Evolutionary conservation across 2,113 vertebrate genomes (phyloP), one percentile per base, ranked within the genome.

Genomic region (Labeo rohita): DNA sequence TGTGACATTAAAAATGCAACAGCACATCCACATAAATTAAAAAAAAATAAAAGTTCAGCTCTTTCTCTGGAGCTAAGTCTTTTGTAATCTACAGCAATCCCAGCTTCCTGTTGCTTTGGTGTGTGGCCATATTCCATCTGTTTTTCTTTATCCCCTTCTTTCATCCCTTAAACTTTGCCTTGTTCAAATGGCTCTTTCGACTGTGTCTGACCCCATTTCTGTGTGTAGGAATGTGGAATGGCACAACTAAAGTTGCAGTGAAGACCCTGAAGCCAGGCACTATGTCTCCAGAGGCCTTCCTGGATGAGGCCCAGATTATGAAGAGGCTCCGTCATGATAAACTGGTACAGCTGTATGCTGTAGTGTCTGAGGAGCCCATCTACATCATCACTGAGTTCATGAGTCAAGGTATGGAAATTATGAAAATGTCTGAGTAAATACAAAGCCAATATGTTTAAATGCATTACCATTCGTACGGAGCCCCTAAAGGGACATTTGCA

Each of bases 251-350:
- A 93, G 98, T 99, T 90, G 98, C 98, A 0, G 98, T 99, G 92
- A 99, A 99, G 95, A 99, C 98, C 0, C 92, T 99, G 93, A 99
- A 99, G 90, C 96, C 98, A 0, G 97, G 98, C 86, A 99, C 98
- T 87, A 99, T 99, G 98, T 99, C 98, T 21, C 97, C 98, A 0
- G 97, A 98, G 92, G 97, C 97, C 73, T 99, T 99, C 95, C 95
- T 99, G 92, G 98, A 98, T 90, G 98, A 99, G 91, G 98, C 98
- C 18, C 98, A 99, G 96, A 97, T 99, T 94, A 99, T 99, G 98
- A 99, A 99, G 92, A 93, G 96, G 88, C 96, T 99, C 73, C 95
- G 98, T 52, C 98, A 99, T 3, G 98, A 99, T 94, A 99, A 99
- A 92, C 96, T 99, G 92, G 98, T 99, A 91, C 98, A 99, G 95